A percentile compares a stretch with the other conserved stretches of the same genome.
These are phyloP conservation scores for Parazoanthus atlanticus DNA, from an alignment of 92 coral and sea anemone species.

Conservation along the genomic window DNA sequence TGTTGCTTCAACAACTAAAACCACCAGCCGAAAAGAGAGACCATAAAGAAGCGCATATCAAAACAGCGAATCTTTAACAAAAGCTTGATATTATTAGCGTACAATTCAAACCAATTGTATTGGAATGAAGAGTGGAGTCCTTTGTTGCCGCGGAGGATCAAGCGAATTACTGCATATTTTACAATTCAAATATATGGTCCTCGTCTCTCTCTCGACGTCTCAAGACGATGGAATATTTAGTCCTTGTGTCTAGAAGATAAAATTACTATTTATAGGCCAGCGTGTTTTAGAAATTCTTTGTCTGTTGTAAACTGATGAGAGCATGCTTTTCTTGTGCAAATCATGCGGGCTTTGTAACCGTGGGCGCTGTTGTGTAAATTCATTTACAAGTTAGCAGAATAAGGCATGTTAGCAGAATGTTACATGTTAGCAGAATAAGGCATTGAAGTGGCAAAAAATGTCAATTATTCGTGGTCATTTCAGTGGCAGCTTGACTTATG, in stretches of 20 bases:
- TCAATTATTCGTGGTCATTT: not conserved
- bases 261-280: not conserved
- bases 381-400: not conserved
- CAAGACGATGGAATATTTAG: not conserved
- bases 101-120: slow-evolving; percentile 12
- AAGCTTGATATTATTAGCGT: not conserved
- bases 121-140: not conserved
- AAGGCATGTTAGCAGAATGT: not conserved
- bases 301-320: not conserved
- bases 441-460: too few relatives aligned
- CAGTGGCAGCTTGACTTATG: not conserved
- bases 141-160: not conserved
- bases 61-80: not conserved
- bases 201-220: not conserved
- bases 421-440: not conserved
- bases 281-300: slow-evolving; percentile 10
- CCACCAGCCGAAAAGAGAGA: not conserved
- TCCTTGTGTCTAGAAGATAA: not conserved
- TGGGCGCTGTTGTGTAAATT: slow-evolving; percentile 7
- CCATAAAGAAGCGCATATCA: slow-evolving; percentile 1
- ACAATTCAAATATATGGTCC: not conserved
- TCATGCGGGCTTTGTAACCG: not conserved
- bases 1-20: not conserved
- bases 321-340: slow-evolving; percentile 5
- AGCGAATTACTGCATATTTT: not conserved